Percentiles rank a stretch among this genome's conserved stretches.
These are phyloP conservation scores for Sturnus vulgaris DNA, from an alignment of 2,113 vertebrate species.

Conservation along the genomic window DNA sequence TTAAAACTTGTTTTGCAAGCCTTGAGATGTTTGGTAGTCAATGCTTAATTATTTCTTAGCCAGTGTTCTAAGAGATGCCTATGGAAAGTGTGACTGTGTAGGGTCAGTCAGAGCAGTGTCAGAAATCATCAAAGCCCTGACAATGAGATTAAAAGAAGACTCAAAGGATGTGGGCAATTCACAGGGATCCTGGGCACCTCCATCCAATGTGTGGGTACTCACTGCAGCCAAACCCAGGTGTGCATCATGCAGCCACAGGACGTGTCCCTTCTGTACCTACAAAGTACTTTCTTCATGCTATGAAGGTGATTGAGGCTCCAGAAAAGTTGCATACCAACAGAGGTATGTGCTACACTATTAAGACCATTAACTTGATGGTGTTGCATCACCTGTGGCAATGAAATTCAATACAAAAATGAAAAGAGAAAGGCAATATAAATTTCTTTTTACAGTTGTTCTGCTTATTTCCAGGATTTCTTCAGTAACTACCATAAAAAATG, in stretches of 20 bases:
- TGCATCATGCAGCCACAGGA: background rate
- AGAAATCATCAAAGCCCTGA: background rate
- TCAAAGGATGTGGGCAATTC: background rate
- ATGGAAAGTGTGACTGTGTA: background rate
- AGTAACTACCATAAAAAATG: background rate
- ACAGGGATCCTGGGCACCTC: rapidly evolving
- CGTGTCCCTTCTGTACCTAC: background rate
- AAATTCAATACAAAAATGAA: background rate
- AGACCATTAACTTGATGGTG: background rate
- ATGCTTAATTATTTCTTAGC: background rate
- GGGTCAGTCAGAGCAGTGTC: background rate
- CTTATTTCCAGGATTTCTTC: background rate
- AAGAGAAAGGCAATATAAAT: background rate
- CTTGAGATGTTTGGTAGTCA: background rate
- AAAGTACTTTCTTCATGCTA: background rate
- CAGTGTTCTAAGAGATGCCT: background rate
- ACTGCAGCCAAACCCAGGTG: background rate
- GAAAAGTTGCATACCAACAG: background rate
- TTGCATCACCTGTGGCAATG: background rate
- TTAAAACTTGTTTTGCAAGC: background rate
- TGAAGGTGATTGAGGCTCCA: background rate
- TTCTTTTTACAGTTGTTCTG: background rate
- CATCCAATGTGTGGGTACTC: rapidly evolving
- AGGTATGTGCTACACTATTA: background rate
- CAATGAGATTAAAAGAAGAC: background rate